These are phyloP conservation scores for Seriola dumerili DNA, from an alignment of 2,113 vertebrate species.

Conservation along the genomic window DNA sequence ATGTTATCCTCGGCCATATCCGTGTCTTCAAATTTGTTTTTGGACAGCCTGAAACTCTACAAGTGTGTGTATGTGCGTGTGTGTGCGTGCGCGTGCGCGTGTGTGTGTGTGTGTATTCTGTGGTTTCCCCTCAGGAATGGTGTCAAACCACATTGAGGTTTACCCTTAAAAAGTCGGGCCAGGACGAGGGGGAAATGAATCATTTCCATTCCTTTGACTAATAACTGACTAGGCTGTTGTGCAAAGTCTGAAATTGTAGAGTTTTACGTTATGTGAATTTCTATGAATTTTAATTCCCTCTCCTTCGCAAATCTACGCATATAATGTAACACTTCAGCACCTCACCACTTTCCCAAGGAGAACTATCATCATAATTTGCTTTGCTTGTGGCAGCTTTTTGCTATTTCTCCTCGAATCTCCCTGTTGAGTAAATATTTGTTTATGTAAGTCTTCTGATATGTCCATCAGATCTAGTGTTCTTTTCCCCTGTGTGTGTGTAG, in stretches of 20 bases:
- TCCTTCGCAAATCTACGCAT: conserved; percentile 10
- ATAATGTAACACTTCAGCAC: background rate
- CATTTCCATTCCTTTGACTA: conserved; percentile 43
- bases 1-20: conserved; percentile 24
- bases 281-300: conserved; percentile 15
- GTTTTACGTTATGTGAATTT: conserved; percentile 3
- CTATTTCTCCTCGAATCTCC: conserved; percentile 40
- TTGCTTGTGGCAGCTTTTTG: conserved; percentile 46
- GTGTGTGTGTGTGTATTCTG: conserved; percentile 44
- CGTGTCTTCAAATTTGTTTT: conserved; percentile 28
- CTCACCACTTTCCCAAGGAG: background rate
- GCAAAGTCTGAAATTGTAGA: conserved; percentile 18
- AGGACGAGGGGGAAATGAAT: conserved; percentile 46
- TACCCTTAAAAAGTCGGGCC: conserved; percentile 48
- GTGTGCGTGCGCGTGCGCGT: background rate
- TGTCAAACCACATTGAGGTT: conserved; percentile 62
- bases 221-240: conserved; percentile 10
- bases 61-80: conserved; percentile 24
- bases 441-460: conserved; percentile 23
- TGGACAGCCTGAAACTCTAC: conserved; percentile 22
- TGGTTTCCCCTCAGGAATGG: conserved; percentile 60
- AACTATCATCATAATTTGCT: conserved; percentile 15
- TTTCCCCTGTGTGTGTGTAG: conserved; percentile 25
- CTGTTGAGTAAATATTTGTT: conserved; percentile 36
- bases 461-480: conserved; percentile 32